Percentiles rank a stretch among this genome's conserved stretches.
Evolutionary conservation across 2,888 invertebrate species (phyloP).

Genomic region (Nineta flava): DNA sequence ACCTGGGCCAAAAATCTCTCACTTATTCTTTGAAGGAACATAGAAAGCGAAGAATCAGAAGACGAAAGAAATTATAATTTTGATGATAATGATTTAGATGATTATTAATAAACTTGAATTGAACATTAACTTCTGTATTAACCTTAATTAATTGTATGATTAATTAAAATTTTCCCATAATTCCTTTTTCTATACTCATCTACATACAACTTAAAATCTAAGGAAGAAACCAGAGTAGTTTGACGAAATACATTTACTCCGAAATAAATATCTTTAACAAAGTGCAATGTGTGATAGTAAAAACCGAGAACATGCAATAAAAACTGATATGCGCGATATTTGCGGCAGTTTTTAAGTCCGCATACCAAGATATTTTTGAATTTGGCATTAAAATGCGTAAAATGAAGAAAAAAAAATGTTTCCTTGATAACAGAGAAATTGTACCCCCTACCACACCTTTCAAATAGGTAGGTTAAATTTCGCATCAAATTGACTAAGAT

Average conservation of each 20-base stretch:
- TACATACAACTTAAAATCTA: too few relatives aligned
- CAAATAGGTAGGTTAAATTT: neutral
- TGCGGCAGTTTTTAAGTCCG: neutral
- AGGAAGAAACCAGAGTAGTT: neutral
- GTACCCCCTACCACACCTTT: neutral
- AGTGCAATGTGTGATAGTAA: neutral
- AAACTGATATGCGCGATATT: neutral
- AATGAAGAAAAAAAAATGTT: neutral
- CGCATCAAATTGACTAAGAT: neutral
- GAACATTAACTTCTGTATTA: too few relatives aligned
- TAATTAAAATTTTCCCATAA: too few relatives aligned
- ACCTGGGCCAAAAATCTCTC: too few relatives aligned
- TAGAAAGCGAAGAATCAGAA: too few relatives aligned
- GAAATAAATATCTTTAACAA: neutral
- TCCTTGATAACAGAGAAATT: neutral
- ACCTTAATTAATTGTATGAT: too few relatives aligned
- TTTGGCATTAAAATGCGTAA: neutral
- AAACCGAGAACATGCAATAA: neutral
- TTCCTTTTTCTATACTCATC: too few relatives aligned
- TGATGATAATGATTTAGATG: too few relatives aligned
- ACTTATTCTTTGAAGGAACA: too few relatives aligned
- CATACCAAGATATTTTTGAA: neutral
- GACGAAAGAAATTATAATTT: too few relatives aligned
- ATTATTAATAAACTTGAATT: too few relatives aligned
- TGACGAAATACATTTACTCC: neutral